Evolutionary conservation across 2,113 vertebrate species (phyloP), one percentile per base, ranked within the genome.

Genomic region (Acanthisitta chloris): DNA sequence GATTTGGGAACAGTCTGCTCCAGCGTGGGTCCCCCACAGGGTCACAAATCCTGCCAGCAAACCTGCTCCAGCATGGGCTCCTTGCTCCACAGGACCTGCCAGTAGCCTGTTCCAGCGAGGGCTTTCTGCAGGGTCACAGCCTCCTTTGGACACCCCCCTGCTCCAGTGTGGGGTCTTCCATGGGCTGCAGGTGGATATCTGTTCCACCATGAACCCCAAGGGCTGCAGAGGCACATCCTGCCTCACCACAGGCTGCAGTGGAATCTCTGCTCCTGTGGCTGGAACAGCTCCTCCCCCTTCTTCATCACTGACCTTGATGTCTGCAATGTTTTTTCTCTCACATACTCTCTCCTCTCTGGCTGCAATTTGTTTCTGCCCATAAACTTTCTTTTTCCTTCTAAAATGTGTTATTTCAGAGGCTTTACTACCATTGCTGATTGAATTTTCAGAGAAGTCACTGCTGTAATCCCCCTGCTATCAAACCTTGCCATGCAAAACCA

Each of bases 381-480:
- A 58, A 38, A 3, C 40, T 36, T 31, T 69, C n/a, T n/a, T 64
- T 38, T 67, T 24, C 67, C 23, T 81, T 38, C 45, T 52, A 67
- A 89, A 25, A 28, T 73, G 9, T 66, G 4, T 74, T 81, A 17
- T 29, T 74, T 18, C 38, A 59, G 29, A 29, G 59, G 12, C 13
- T 4, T 59, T 81, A 12, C n/a, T 52, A 45, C 29, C 6, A 4
- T 58, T 0, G 0, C 43, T 66, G 23, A 14, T n/a, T n/a, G n/a
- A n/a, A n/a, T 80, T 29, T n/a, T 71, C 45, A 38, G 69, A 59
- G 45, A n/a, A 81, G 38, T 46, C 18, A 19, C 20, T 36, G 6
- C 38, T 66, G 38, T 52, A 74, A 42, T 9, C 24, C 6, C 12
- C 12, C 20, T 36, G 9, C 51, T 74, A 31, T 38, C n/a, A 40